These are phyloP conservation scores for Fregetta grallaria DNA, from an alignment of 2,113 vertebrate genomes.

Conservation along the genomic window DNA sequence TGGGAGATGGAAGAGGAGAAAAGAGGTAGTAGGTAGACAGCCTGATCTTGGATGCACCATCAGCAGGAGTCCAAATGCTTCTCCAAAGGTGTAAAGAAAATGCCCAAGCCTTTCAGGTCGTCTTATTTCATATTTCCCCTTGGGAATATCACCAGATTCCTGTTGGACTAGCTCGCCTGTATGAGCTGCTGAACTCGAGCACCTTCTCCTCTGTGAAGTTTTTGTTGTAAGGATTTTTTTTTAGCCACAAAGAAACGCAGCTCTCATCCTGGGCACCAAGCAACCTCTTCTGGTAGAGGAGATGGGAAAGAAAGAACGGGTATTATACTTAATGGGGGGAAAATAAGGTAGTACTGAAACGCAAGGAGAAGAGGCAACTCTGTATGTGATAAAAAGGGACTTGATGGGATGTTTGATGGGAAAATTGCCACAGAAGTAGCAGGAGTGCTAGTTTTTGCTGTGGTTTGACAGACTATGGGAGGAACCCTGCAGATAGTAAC, in stretches of 20 bases:
- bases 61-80: neutral
- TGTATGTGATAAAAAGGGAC: neutral
- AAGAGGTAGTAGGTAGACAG: slow-evolving; percentile 19
- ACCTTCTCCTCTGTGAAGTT: slow-evolving; percentile 32
- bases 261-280: neutral
- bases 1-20: slow-evolving; percentile 37
- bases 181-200: neutral
- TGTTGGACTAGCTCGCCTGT: neutral
- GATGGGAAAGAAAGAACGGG: neutral
- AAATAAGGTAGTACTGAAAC: neutral
- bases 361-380: neutral
- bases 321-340: neutral
- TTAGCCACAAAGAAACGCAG: neutral
- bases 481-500: neutral
- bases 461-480: neutral
- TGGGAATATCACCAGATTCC: neutral
- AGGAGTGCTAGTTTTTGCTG: neutral
- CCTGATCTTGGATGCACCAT: slow-evolving; percentile 19
- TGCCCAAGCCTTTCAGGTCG: slow-evolving; percentile 13
- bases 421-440: neutral
- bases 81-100: slow-evolving; percentile 27
- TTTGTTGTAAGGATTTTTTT: neutral
- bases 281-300: neutral
- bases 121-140: neutral
- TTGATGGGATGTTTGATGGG: neutral